Evolutionary conservation across 2,888 invertebrate genomes (phyloP).

Genomic region (Heliconius hortense): DNA sequence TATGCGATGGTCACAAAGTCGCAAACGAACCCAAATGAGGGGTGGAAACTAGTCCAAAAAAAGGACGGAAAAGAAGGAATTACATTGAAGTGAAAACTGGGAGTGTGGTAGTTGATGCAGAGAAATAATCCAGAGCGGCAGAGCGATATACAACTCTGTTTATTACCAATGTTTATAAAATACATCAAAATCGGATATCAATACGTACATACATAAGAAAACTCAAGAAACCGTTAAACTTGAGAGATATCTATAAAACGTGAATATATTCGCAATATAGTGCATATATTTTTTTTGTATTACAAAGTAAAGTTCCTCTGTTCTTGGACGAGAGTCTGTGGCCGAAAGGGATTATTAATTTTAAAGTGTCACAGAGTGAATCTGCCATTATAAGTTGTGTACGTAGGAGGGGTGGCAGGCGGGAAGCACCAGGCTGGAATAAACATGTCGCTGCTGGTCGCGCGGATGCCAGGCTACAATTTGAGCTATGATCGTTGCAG

Average conservation of each 20-base stretch:
- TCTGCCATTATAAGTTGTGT: too few species aligned
- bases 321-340: too few species aligned
- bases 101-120: neutral
- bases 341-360: too few species aligned
- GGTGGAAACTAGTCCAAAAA: neutral
- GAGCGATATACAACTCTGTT: slow-evolving; percentile 42
- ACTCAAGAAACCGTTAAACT: slow-evolving; percentile 38
- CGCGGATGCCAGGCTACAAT: too few species aligned
- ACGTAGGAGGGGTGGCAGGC: too few species aligned
- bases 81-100: slow-evolving; percentile 8
- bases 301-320: neutral
- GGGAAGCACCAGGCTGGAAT: too few species aligned
- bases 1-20: neutral
- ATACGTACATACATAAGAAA: slow-evolving; percentile 39
- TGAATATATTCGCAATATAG: too few species aligned
- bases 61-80: slow-evolving; percentile 15
- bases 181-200: slow-evolving; percentile 40
- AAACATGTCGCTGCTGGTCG: too few species aligned
- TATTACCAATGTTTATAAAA: slow-evolving; percentile 45
- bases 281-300: neutral
- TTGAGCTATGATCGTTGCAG: too few species aligned
- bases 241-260: slow-evolving; percentile 30
- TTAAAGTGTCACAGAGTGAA: too few species aligned
- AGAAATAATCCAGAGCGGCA: slow-evolving; percentile 38
- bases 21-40: neutral